These are phyloP conservation scores for Formica exsecta DNA, from an alignment of 1,140 invertebrate genomes.

Conservation along the genomic window DNA sequence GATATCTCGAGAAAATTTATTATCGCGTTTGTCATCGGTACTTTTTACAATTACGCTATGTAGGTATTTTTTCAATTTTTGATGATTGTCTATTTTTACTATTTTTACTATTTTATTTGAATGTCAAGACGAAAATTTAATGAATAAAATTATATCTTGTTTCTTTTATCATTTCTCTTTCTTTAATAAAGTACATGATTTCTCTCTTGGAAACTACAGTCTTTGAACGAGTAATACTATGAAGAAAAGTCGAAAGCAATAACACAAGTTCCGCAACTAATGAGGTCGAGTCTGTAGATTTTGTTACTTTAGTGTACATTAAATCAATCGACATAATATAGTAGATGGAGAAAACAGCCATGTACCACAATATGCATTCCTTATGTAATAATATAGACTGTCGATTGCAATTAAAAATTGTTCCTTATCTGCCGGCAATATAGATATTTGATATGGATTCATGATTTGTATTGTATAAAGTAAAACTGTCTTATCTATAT, in stretches of 20 bases:
- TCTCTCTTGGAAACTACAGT: constrained; percentile 14
- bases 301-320: neutral
- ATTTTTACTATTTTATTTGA: neutral
- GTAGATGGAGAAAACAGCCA: neutral
- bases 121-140: neutral
- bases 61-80: neutral
- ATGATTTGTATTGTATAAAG: neutral
- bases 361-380: neutral
- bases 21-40: neutral
- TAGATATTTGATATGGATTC: neutral
- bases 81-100: constrained; percentile 7
- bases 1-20: constrained; percentile 18
- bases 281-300: neutral
- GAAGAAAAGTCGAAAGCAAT: neutral
- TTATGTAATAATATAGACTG: constrained; percentile 5
- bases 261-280: constrained; percentile 23
- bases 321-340: constrained; percentile 1
- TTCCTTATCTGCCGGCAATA: neutral
- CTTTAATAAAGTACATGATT: neutral
- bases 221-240: neutral
- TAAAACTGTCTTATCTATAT: neutral
- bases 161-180: constrained; percentile 19
- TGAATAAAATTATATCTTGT: neutral
- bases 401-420: neutral
- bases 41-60: neutral